Base-by-base conservation (phyloP, 2,888 invertebrate genomes). In the Platycheirus albimanus region DNA sequence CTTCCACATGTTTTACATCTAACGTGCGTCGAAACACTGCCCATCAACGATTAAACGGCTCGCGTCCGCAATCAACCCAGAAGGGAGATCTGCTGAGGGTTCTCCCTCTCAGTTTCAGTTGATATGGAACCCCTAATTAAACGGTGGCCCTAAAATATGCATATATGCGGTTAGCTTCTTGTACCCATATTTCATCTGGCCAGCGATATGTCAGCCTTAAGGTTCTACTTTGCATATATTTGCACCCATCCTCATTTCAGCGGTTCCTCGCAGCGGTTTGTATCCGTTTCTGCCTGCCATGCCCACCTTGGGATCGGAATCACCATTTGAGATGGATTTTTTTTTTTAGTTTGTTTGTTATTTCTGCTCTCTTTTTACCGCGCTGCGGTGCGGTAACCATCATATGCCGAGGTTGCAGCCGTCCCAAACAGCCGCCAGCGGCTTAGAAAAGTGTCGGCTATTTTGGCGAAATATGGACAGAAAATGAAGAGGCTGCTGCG, bases 141-240 rank as follows among this genome's bases (percentile, higher is more conserved):
- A 90, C 58, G 15, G 58, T 28, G 58, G 58, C 58, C 58, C 4
- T 36, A 38, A 36, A 36, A 54, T 54, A 54, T 36, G 54, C 54
- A 54, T 38, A 54, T 54, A 90, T 83, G 85, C 75, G 75, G 85
- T 74, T 51, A 66, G 85, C 84, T 79, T 76, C 84, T 86, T 87
- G 87, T 87, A 86, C 86, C 89, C 89, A 89, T 90, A 90, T 89
- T 88, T 90, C 89, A 90, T 90, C 88, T 88, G 85, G 71, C 64
- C 70, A 81, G 78, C 85, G 79, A 84, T 78, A 80, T 76, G 74
- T 85, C 85, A 85, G 86, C 85, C 83, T 84, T 47, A 79, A 74
- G 78, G 84, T 84, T 86, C 87, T 88, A 89, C 89, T 89, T 89
- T 89, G 89, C 89, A 89, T 89, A 88, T 87, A 85, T 84, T 78